These are phyloP conservation scores for Cerastis leucographa DNA, from an alignment of 2,888 invertebrate genomes.

Conservation along the genomic window DNA sequence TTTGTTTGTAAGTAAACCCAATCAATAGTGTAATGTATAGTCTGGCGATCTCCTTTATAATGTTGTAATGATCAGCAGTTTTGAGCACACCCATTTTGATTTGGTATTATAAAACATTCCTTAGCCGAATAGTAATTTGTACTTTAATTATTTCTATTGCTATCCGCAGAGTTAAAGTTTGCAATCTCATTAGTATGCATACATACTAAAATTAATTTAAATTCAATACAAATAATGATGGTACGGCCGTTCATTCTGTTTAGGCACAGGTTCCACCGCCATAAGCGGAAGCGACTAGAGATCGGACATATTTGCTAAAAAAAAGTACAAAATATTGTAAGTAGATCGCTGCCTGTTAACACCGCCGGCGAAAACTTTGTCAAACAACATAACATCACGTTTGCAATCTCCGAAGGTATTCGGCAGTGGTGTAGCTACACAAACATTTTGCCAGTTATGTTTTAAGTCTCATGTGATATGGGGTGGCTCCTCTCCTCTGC, in stretches of 20 bases:
- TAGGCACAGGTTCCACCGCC: not conserved
- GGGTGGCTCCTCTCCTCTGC: too few species aligned
- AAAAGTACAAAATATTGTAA: not conserved
- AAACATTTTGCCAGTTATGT: too few species aligned
- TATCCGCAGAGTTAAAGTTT: slow-evolving; percentile 10
- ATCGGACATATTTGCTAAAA: not conserved
- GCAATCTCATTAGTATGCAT: slow-evolving; percentile 23
- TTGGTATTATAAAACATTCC: not conserved
- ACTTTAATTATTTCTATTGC: slow-evolving; percentile 28
- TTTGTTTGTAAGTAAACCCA: not conserved
- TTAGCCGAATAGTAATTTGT: slow-evolving; percentile 10
- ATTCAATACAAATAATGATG: slow-evolving; percentile 26
- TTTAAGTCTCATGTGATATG: too few species aligned
- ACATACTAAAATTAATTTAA: slow-evolving; percentile 20
- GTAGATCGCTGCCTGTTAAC: not conserved
- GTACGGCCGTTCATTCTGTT: not conserved
- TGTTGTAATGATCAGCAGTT: not conserved
- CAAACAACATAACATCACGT: too few species aligned
- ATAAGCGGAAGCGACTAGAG: not conserved
- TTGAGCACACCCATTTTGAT: not conserved
- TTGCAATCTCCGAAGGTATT: too few species aligned
- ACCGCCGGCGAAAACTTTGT: not conserved
- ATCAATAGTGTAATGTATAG: slow-evolving; percentile 7
- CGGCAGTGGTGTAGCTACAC: too few species aligned
- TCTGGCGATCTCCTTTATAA: not conserved